A percentile compares a stretch with the other conserved stretches of the same genome.
These are phyloP conservation scores for Drosophila pallidifrons DNA, from an alignment of 1,140 invertebrate genomes.

Conservation along the genomic window DNA sequence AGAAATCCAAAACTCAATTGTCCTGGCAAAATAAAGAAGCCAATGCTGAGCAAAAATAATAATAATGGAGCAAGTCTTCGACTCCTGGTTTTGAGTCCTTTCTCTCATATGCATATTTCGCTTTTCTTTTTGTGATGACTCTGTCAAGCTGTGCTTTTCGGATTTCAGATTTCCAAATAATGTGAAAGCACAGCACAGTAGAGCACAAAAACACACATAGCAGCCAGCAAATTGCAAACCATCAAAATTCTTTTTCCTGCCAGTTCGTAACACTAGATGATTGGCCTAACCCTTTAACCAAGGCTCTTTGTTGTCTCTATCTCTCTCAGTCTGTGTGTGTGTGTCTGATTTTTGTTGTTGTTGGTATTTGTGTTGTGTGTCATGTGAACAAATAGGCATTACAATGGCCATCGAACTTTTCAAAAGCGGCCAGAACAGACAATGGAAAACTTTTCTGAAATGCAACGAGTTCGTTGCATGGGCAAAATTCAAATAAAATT, in stretches of 20 bases:
- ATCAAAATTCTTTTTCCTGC: not conserved
- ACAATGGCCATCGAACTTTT: conserved; percentile 22
- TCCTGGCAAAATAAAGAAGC: not conserved
- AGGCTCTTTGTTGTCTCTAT: not conserved
- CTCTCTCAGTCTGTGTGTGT: not conserved
- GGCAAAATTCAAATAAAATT: conserved; percentile 5
- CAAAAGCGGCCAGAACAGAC: not conserved
- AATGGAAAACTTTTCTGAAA: not conserved
- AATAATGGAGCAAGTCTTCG: not conserved
- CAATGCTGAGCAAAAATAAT: too few species aligned
- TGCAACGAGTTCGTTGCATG: conserved; percentile 10
- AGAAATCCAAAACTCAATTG: conserved; percentile 13
- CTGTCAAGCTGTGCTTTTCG: conserved; percentile 19
- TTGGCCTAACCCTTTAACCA: not conserved
- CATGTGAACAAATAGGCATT: conserved; percentile 32
- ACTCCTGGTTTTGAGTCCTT: conserved; percentile 1
- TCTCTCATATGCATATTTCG: conserved; percentile 36
- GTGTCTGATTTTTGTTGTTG: not conserved
- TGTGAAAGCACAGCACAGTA: not conserved
- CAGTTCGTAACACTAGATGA: not conserved
- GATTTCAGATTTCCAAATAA: conserved; percentile 10
- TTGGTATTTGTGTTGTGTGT: conserved; percentile 12
- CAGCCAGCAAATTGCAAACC: not conserved
- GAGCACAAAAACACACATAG: not conserved
- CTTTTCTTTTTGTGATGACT: conserved; percentile 17